Evolutionary conservation across 2,113 vertebrate genomes (phyloP), one percentile per base, ranked within the genome.

Genomic region (Ahaetulla prasina): DNA sequence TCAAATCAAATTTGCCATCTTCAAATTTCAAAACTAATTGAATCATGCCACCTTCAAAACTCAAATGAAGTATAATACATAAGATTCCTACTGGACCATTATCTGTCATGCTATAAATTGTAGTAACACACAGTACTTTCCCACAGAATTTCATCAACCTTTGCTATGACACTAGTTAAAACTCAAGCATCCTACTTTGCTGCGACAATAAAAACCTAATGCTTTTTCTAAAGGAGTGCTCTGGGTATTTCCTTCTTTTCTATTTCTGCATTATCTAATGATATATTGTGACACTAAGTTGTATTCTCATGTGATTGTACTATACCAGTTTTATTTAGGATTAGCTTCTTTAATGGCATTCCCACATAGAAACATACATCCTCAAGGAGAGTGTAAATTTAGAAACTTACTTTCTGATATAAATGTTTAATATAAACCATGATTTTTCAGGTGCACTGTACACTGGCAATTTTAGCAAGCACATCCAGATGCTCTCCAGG

Each of bases 211-310:
- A 85, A 50, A 85, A 50, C 87, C 53, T 94, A 39, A 10, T 22
- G 20, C 47, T 25, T 20, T 93, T 91, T 53, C 63, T 89, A 91
- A 93, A 84, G 47, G 94, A 95, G 92, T 85, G 90, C 90, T 54
- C 30, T 68, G 63, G 54, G 92, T 96, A 30, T 22, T 80, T 68
- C 94, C 91, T 93, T 92, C 47, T 90, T 85, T 90, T 53, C 88
- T 93, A 88, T 87, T 54, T 92, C 89, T 95, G 92, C 39, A 94
- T 80, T 60, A 25, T 50, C 9, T 80, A n/a, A 85, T 85, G 25
- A 54, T 43, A 53, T 49, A n/a, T 18, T 87, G 84, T 60, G 22
- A 60, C 7, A 30, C n/a, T 87, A 30, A n/a, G 35, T 49, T 23
- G 16, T 18, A 20, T 87, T 60, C 45, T 49, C 39, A 14, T 18